Base-by-base conservation (phyloP, 2,888 invertebrate genomes). In the Pseudococcus jackbeardsleyi region DNA sequence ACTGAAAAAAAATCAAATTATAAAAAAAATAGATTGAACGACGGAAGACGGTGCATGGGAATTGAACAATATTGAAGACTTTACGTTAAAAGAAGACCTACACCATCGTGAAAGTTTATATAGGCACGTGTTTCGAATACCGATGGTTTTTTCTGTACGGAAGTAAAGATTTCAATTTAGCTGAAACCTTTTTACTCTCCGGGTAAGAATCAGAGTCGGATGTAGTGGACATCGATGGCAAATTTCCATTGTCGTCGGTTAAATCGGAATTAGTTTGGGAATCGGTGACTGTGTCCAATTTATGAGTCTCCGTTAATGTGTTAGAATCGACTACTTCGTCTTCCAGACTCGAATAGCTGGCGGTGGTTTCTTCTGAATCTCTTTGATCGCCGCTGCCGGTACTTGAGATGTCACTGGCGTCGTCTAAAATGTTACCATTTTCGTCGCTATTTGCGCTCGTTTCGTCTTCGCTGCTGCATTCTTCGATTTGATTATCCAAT, bases 281-380 rank as follows among this genome's bases (percentile, higher is more conserved):
- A 54, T 59, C 42, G 22, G 6, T 3, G 33, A 9, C 19, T 1
- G 11, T n/a, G 42, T 64, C 86, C 11, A 59, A 19, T 8, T 42
- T 33, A n/a, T 17, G 9, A 19, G 22, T 86, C 6, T 59, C 64
- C 0, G 50, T 86, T 19, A 86, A 33, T 12, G 59, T 64, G 19
- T 82, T 82, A 9, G 59, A n/a, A 42, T 86, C 64, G 17, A 59
- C 86, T 7, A 93, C 93, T 89, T 93, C 93, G 89, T 93, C 93
- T 90, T 93, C 93, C 84, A 93, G 91, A 90, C 93, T 93, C 26
- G 93, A 93, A 90, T 93, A 93, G 90, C 93, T 93, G 54, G 93
- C 93, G 9, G 93, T 93, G 11, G 93, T 93, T 2, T 92, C 93
- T 89, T 93, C 93, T 1, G 92, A 92, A 90, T 93, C 92, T 48